phyloP scores from a whole-genome alignment of 2,797 vertebrate species.

The Trachurus trachurus region DNA sequence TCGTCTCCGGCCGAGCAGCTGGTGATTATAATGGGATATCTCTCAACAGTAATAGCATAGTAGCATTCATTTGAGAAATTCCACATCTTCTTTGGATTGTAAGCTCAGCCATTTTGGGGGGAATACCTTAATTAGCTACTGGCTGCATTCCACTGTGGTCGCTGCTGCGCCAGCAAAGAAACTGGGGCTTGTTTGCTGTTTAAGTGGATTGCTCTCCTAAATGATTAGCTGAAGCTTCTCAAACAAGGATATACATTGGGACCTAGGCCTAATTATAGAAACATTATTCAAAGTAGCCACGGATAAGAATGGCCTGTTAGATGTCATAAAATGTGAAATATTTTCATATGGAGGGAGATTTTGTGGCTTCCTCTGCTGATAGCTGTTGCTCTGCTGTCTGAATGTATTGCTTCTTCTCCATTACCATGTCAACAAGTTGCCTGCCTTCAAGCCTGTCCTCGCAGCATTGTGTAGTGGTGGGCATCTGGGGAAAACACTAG shows the following conservation, averaged over 20 bases:
- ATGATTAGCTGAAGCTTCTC: constrained; percentile 10
- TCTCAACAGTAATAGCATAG: not conserved
- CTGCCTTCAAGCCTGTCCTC: constrained; percentile 24
- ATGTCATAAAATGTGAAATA: constrained; percentile 40
- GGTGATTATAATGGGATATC: constrained; percentile 10
- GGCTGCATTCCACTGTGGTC: not conserved
- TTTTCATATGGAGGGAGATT: constrained; percentile 21
- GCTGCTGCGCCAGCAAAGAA: constrained; percentile 6
- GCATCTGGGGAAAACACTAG: constrained; percentile 33
- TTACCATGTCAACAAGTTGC: constrained; percentile 25
- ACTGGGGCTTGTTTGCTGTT: not conserved
- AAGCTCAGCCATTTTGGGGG: not conserved
- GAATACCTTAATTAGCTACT: not conserved
- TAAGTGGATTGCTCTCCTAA: constrained; percentile 6
- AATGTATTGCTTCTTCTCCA: constrained; percentile 24
- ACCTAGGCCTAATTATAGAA: constrained; percentile 17
- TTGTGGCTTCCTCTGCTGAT: constrained; percentile 27
- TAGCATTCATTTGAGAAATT: constrained; percentile 30
- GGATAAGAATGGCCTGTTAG: constrained; percentile 4
- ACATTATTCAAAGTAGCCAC: not conserved
- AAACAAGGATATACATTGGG: not conserved
- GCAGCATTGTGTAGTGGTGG: constrained; percentile 10
- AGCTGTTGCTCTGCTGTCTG: constrained; percentile 22
- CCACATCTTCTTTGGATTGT: constrained; percentile 4
- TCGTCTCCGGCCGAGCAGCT: constrained; percentile 4